Evolutionary conservation across 2,113 vertebrate genomes (phyloP).

Genomic region (Myrmecobius fasciatus): DNA sequence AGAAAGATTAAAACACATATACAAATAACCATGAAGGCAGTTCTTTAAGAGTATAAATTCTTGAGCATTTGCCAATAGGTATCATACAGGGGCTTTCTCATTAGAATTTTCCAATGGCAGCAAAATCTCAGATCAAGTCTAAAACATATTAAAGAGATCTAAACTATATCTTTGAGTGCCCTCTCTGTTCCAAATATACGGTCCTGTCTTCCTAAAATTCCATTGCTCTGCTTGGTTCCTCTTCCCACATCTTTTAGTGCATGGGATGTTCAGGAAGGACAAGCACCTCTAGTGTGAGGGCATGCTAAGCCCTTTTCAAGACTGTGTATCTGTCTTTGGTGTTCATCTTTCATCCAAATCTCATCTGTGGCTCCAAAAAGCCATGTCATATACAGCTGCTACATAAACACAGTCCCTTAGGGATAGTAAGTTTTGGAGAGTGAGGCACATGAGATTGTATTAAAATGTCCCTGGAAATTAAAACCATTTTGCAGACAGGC

Average conservation of each 20-base stretch:
- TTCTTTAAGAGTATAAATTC: not conserved
- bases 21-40: not conserved
- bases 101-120: not conserved
- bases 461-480: no score
- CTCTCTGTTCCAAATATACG: not conserved
- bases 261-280: not conserved
- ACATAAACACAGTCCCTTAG: no score
- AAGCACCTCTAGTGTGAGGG: no score
- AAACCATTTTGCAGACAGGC: not conserved
- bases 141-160: not conserved
- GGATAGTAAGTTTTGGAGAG: no score
- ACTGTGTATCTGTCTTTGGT: not conserved
- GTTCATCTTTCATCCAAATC: not conserved
- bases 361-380: not conserved
- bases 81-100: not conserved
- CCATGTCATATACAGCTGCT: no score
- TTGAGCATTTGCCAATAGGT: not conserved
- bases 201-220: not conserved
- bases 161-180: no score
- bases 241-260: not conserved
- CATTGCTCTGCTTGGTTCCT: not conserved
- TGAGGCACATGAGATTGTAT: no score
- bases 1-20: not conserved
- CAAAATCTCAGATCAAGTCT: not conserved
- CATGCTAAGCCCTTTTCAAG: not conserved